Evolutionary conservation across 1,140 invertebrate species (phyloP), one percentile per base, ranked within the genome.

Genomic region (Caenorhabditis tropicalis): DNA sequence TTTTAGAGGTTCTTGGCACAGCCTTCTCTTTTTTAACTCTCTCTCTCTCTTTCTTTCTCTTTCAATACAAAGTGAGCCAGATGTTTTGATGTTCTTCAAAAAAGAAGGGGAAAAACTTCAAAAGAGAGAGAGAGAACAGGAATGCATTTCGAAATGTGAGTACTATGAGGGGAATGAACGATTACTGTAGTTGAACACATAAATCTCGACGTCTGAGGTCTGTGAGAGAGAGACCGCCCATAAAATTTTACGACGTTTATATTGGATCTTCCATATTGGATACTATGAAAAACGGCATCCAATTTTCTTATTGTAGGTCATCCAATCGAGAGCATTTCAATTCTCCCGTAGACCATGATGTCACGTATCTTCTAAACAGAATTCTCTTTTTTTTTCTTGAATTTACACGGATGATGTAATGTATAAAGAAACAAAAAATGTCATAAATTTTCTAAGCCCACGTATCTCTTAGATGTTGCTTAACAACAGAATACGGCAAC

Each of bases 11-110:
- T 51, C 21, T 81, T 36, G 36, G 21, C 19, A 39, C 21, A 74
- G 33, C 65, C 24, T 36, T 31, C 74, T 49, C 79, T 19, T 48
- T 49, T 27, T 79, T 51, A n/a, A n/a, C 65, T 24, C 43, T 29
- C n/a, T 58, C 56, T 58, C 10, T 29, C 12, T 31, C 24, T 39
- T 36, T 46, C 21, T 46, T 53, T 81, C 51, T n/a, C 65, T 74
- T 21, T 74, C 65, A 74, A 33, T 43, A 46, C 65, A 74, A 24
- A 24, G n/a, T 9, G 27, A 74, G 36, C 36, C 65, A 46, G 36
- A 74, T 74, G 65, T 74, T 74, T 74, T 74, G 65, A 24, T 74
- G 65, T 74, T 74, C 65, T 74, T 74, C 65, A 36, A 43, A 19
- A 33, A 49, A 43, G 39, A 43, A n/a, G n/a, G 43, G 33, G 43